Base-by-base conservation (phyloP, 1,140 invertebrate genomes). In the Samia ricini region DNA sequence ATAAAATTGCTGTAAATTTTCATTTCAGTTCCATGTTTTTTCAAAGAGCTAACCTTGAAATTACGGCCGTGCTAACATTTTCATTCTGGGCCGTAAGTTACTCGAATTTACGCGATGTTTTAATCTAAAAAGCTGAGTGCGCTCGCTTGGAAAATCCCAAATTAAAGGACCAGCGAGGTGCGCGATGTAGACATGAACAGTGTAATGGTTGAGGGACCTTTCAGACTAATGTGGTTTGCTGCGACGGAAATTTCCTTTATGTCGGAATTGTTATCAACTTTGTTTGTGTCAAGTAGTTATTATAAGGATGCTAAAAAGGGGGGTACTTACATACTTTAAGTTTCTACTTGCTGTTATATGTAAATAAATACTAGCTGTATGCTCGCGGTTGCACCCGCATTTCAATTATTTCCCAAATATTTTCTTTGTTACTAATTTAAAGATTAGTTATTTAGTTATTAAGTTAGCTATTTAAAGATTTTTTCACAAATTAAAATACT, bases 101-200 rank as follows among this genome's bases (percentile, higher is more conserved):
- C 65, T 49, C 36, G 55, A 73, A 73, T 73, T 70, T 73, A 73
- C 71, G 66, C 50, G 36, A 74, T 71, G 72, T 69, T 69, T 74
- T 74, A 74, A 74, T 74, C 64, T 71, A 69, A 71, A 69, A 72
- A 69, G 70, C 66, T 56, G 62, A 51, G 61, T 42, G 50, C 10
- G 59, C 59, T 56, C 56, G 33, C 19, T 29, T 33, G 22, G 54
- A 59, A 59, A 59, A 59, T 59, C 51, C 59, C 51, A 62, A 64
- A 69, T 69, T 69, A 62, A 61, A 51, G 49, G 49, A 20, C 36
- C 57, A 48, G 18, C 12, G 21, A 57, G 57, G 42, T 18, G 36
- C 19, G 57, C 48, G 42, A 20, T 26, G 55, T 22, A 33, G 55
- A 56, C 26, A 56, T 29, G 22, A 29, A 24, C 57, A 23, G 57